Evolutionary conservation across 92 coral and sea anemone species (phyloP), one percentile per base, ranked within the genome.

Genomic region (Ricordea florida): DNA sequence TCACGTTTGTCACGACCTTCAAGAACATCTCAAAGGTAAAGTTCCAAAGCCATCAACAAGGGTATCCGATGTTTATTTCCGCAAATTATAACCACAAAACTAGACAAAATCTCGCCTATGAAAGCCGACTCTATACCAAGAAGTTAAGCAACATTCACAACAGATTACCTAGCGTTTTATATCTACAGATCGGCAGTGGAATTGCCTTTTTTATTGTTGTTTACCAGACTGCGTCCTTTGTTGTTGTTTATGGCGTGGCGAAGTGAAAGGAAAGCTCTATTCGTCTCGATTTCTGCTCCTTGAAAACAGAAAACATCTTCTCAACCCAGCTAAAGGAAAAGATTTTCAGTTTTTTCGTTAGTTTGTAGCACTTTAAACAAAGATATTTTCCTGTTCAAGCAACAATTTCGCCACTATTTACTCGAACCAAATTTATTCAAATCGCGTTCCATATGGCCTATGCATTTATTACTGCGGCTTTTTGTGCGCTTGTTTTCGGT

Each of bases 231-330:
- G 72, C 66, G 87, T 76, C 74, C 73, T 57, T 91, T 91, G 97
- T 91, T 91, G 92, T 87, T 91, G 92, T 91, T 91, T 91, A 87
- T 91, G 88, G 93, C 90, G 97, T 61, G 90, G 92, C 79, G 87
- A 58, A 62, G 53, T 35, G 64, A 81, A 56, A 50, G 31, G 83
- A 55, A 37, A 56, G 33, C 30, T 10, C 57, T 34, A 57, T 59
- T 31, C 24, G 24, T 28, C 31, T 29, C 55, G 7, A 28, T 69
- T 22, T 73, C 31, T 45, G 6, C 58, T 21, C 57, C 28, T 61
- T 57, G 36, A 21, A 29, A 6, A 16, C 0, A 41, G 14, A 21
- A 18, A 16, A 53, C 26, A 10, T 53, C 27, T 27, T 11, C 11
- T 6, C 27, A 32, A 27, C 22, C 10, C 40, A 26, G 24, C 8